A percentile compares a stretch with the other conserved stretches of the same genome.
Conservation (phyloP, 2,888 invertebrate species). For the Apotomis turbidana region DNA sequence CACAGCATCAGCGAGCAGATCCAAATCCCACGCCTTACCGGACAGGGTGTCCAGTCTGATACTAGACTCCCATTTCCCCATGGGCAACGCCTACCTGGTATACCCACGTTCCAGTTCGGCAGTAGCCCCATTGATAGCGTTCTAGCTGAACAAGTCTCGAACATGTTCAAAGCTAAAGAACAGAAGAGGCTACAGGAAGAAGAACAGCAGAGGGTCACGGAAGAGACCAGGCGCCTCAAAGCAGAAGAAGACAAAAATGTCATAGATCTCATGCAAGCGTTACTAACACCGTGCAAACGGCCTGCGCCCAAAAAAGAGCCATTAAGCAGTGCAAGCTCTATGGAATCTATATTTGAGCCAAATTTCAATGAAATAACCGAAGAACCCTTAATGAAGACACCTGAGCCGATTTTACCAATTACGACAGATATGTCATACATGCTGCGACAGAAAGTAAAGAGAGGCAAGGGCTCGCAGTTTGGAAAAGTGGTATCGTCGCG, state of each 20-base stretch:
- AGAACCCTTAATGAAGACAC: conserved; percentile 43
- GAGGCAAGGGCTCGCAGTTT: conserved; percentile 65
- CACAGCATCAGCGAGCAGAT: conserved; percentile 48
- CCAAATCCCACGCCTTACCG: conserved; percentile 48
- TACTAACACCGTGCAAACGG: conserved; percentile 53
- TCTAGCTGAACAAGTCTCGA: conserved; percentile 67
- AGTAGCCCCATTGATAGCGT: conserved; percentile 60
- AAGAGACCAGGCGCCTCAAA: conserved; percentile 55
- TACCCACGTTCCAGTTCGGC: conserved; percentile 58
- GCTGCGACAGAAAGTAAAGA: conserved; percentile 56
- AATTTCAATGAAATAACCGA: conserved; percentile 52
- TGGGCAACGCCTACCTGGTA: conserved; percentile 53
- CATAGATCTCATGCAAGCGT: conserved; percentile 68
- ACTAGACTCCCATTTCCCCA: conserved; percentile 53
- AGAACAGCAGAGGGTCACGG: conserved; percentile 55
- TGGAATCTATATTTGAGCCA: conserved; percentile 61
- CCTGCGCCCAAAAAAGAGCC: conserved; percentile 42
- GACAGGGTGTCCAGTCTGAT: conserved; percentile 55
- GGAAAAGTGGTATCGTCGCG: conserved; percentile 67
- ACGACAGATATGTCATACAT: conserved; percentile 69
- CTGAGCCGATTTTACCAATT: conserved; percentile 57
- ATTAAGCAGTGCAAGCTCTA: conserved; percentile 60
- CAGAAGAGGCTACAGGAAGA: conserved; percentile 59
- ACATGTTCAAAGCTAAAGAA: conserved; percentile 73
- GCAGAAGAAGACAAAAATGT: conserved; percentile 58